Evolutionary conservation across 1,140 invertebrate genomes (phyloP), one percentile per base, ranked within the genome.

Genomic region (Anoplophora glabripennis): DNA sequence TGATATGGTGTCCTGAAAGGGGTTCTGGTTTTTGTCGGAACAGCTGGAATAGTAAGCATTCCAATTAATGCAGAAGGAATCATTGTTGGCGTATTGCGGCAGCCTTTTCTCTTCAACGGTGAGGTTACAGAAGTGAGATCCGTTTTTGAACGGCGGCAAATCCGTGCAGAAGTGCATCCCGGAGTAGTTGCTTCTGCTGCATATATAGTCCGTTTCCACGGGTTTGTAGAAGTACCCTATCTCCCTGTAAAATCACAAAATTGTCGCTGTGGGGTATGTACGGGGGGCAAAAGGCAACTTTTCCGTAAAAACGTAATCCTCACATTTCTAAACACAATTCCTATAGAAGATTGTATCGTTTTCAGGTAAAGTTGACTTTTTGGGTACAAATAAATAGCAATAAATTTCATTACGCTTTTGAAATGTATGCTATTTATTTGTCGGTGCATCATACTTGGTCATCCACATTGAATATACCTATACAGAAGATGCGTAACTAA

Each of bases 41-140:
- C 98, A 99, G 68, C 91, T 87, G 4, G 92, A 96, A 75, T 99
- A 99, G 79, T 99, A 99, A 79, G 96, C 89, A 80, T 99, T 97
- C 96, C 96, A 99, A 81, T 99, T 96, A 67, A 99, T 89, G 77
- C 97, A 99, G 18, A 84, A 54, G 11, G 42, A 41, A 47, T 69
- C 69, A 47, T 70, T 60, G 44, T 64, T 49, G 1, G 46, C 52
- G 37, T 69, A 71, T 15, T 67, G 40, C 0, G 67, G 65, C 17
- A 59, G 46, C 8, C 52, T 57, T 41, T 71, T 71, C 52, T 71
- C 57, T 40, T 67, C 63, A 36, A 60, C 61, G 5, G 79, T 79
- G 67, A 81, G 81, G 58, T 85, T 88, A 74, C 88, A 93, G 44
- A 81, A 78, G 35, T 85, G 77, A 1, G 85, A 83, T 33, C 86